Evolutionary conservation across 2,888 invertebrate species (phyloP).

Genomic region (Megamerina dolium): DNA sequence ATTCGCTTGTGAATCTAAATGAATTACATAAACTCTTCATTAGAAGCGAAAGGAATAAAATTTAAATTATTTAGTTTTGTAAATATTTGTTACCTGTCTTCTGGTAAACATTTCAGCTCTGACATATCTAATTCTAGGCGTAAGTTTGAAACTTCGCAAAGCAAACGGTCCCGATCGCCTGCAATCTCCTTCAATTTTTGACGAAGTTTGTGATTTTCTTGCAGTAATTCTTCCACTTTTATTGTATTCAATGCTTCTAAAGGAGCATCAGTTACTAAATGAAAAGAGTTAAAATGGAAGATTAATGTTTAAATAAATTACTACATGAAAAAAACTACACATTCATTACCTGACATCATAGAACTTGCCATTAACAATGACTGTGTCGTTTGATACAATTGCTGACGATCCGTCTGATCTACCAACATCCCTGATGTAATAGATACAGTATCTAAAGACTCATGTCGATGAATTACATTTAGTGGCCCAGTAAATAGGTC

Average conservation of each 20-base stretch:
- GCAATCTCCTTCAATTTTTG: constrained; percentile 43
- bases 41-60: neutral
- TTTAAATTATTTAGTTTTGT: neutral
- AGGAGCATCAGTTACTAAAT: too few species aligned
- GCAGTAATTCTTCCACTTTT: constrained; percentile 40
- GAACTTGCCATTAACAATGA: constrained; percentile 44
- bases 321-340: constrained; percentile 10
- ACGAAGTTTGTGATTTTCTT: constrained; percentile 41
- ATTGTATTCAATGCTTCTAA: constrained; percentile 22
- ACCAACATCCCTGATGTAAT: constrained; percentile 15
- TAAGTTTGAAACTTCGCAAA: constrained; percentile 47
- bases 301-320: too few species aligned
- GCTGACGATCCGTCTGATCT: constrained; percentile 17
- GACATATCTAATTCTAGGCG: constrained; percentile 48
- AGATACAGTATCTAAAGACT: constrained; percentile 16
- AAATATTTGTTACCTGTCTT: constrained; percentile 35
- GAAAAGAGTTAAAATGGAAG: too few species aligned
- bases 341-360: constrained; percentile 29
- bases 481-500: neutral
- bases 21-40: too few species aligned
- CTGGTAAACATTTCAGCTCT: constrained; percentile 46
- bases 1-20: too few species aligned
- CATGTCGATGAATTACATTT: constrained; percentile 5
- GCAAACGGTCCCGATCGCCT: constrained; percentile 43
- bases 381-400: constrained; percentile 43